A percentile compares a stretch with the other conserved stretches of the same genome.
These are phyloP conservation scores for Corythornis madagascariensis DNA, from an alignment of 2,113 vertebrate genomes.

Conservation along the genomic window DNA sequence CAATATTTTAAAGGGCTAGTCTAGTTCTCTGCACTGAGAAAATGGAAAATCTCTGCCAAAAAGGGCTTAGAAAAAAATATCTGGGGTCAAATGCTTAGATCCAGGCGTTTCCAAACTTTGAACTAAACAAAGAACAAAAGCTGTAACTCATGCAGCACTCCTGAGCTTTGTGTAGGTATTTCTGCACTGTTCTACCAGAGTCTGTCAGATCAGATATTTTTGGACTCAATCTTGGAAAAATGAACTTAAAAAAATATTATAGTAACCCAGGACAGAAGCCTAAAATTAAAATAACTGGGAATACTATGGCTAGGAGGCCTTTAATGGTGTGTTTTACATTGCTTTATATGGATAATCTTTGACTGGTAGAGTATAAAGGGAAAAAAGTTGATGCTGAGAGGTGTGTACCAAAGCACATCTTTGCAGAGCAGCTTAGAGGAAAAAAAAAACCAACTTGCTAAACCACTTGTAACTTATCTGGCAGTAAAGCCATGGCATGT, in stretches of 20 bases:
- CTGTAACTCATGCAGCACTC: background rate
- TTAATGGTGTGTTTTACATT: constrained; percentile 37
- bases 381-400: background rate
- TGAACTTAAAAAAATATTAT: constrained; percentile 44
- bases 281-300: constrained; percentile 62
- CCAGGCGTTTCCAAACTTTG: background rate
- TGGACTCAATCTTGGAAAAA: constrained; percentile 47
- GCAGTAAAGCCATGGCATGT: background rate
- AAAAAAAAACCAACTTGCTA: no score
- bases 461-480: background rate
- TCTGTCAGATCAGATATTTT: constrained; percentile 33
- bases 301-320: background rate
- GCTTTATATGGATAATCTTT: constrained; percentile 52
- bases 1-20: background rate
- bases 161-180: background rate
- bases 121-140: background rate
- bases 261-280: constrained; percentile 43
- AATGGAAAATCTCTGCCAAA: background rate
- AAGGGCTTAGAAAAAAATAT: background rate
- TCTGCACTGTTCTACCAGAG: background rate
- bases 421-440: background rate
- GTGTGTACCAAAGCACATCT: background rate
- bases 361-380: background rate
- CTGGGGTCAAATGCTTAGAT: background rate
- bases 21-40: background rate